Conservation (phyloP, 2,888 invertebrate species). For the Cosmopolites sordidus region DNA sequence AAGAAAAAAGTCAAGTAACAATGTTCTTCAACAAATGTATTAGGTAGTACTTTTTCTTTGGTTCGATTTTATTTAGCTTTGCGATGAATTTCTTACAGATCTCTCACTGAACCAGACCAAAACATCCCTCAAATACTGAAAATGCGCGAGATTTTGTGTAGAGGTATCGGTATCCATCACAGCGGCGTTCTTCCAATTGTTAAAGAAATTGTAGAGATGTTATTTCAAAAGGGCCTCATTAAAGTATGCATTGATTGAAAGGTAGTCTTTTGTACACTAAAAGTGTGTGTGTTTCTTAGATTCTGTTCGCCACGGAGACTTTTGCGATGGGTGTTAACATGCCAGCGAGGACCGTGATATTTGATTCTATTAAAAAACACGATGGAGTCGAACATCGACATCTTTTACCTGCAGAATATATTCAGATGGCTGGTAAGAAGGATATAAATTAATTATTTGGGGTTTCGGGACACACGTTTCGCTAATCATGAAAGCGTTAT, state of each 20-base stretch:
- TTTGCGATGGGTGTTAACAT: constrained; percentile 99
- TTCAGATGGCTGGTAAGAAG: constrained; percentile 87
- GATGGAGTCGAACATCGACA: constrained; percentile 78
- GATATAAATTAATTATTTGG: no score
- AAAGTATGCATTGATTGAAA: constrained; percentile 47
- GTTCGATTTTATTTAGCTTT: neutral
- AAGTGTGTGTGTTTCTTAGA: constrained; percentile 59
- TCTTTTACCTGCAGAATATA: constrained; percentile 89
- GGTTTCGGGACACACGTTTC: no score
- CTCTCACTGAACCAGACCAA: constrained; percentile 75
- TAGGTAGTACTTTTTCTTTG: constrained; percentile 35
- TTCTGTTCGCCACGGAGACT: constrained; percentile 97
- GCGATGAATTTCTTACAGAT: no score
- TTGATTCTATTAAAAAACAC: constrained; percentile 86
- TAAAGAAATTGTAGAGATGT: constrained; percentile 98
- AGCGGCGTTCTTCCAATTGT: constrained; percentile 96
- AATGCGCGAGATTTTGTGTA: constrained; percentile 66
- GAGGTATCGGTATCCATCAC: constrained; percentile 96
- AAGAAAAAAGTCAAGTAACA: constrained; percentile 80
- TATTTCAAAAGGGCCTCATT: constrained; percentile 90
- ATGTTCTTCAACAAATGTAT: constrained; percentile 84
- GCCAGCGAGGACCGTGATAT: constrained; percentile 97
- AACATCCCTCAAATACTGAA: constrained; percentile 79
- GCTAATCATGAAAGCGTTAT: no score
- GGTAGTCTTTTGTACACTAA: no score